A percentile compares a stretch with the other conserved stretches of the same genome.
phyloP scores from a whole-genome alignment of 2,797 vertebrate species.

The Babyrousa celebensis region DNA sequence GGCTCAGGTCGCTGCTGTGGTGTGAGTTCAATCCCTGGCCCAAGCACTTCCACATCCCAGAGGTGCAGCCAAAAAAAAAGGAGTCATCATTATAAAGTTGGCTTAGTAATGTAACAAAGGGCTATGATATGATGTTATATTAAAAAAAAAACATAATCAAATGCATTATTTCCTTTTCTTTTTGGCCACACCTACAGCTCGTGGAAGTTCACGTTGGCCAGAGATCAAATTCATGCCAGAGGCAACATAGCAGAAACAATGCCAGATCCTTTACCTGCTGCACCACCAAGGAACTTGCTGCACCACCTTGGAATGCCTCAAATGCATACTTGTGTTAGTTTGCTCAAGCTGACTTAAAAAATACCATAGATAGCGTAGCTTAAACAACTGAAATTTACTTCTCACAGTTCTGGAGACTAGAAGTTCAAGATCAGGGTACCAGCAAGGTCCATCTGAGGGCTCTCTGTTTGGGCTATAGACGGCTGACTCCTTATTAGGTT shows the following conservation, averaged over 20 bases:
- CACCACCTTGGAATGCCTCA: too few relatives aligned
- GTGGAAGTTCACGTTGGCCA: too few relatives aligned
- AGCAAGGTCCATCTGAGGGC: background rate
- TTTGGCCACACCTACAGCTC: too few relatives aligned
- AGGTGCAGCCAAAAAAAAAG: background rate
- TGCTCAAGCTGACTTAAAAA: background rate
- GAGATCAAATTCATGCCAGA: too few relatives aligned
- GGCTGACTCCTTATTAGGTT: background rate
- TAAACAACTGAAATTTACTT: conserved; percentile 1
- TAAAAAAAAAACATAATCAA: background rate
- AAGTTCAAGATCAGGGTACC: background rate
- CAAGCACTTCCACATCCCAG: too few relatives aligned
- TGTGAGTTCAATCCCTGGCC: too few relatives aligned
- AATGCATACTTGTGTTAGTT: background rate
- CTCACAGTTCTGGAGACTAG: background rate
- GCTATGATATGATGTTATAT: conserved; percentile 11
- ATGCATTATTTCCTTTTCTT: background rate
- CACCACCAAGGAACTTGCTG: too few relatives aligned
- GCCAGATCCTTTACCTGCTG: too few relatives aligned
- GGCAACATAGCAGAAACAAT: too few relatives aligned
- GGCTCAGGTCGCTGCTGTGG: too few relatives aligned
- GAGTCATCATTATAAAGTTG: conserved; percentile 34
- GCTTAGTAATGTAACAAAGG: conserved; percentile 40
- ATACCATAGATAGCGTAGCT: background rate
- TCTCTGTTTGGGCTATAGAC: background rate